Conservation (phyloP, 2,797 vertebrate species). For the Nyctibius grandis region DNA sequence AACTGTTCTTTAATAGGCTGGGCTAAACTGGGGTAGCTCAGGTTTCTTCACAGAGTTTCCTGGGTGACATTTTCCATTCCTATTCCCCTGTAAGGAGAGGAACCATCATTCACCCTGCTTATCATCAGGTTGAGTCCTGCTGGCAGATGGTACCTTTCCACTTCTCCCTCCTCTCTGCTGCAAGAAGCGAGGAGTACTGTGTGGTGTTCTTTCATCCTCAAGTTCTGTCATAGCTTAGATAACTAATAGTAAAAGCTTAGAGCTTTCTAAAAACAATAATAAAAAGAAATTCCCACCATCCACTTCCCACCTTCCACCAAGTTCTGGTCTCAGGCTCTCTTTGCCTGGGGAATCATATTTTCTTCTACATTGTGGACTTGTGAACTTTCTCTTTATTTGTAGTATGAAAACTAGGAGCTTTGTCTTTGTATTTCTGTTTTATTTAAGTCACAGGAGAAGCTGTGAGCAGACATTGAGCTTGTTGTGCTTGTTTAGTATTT, state of each 20-base stretch:
- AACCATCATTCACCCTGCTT: neutral
- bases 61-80: neutral
- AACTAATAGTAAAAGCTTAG: neutral
- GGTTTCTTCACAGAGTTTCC: neutral
- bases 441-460: neutral
- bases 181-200: neutral
- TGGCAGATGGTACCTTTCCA: neutral
- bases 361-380: neutral
- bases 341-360: neutral
- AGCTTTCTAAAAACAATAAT: neutral
- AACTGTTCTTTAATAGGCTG: neutral
- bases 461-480: neutral
- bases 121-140: neutral
- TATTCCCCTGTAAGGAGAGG: neutral
- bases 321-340: neutral
- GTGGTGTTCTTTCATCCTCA: neutral
- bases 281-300: neutral
- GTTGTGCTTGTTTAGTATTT: neutral
- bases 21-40: neutral
- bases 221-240: neutral
- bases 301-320: neutral
- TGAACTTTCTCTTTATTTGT: neutral
- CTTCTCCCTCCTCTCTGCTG: neutral
- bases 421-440: conserved; percentile 30
- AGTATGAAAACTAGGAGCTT: neutral